These are phyloP conservation scores for Tyrannus savana DNA, from an alignment of 2,113 vertebrate genomes.

Conservation along the genomic window DNA sequence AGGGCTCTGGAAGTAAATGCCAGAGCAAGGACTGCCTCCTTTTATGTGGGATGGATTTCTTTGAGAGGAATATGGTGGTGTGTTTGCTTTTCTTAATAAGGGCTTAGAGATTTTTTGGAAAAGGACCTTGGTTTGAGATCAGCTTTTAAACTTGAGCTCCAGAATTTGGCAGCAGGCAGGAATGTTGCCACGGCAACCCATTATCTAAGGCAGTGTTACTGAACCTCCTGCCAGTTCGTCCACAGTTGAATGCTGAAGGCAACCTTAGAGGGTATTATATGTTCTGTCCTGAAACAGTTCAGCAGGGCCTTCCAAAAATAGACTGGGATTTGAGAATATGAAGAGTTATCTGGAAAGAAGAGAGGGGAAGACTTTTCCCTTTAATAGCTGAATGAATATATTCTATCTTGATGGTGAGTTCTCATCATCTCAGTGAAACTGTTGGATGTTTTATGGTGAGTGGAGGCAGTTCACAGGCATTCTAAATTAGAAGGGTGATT, in stretches of 20 bases:
- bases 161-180: constrained; percentile 38
- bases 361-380: not conserved
- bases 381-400: not conserved
- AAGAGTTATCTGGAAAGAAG: not conserved
- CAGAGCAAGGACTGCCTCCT: not conserved
- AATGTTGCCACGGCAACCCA: constrained; percentile 44
- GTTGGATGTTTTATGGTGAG: rapidly evolving
- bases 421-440: not conserved
- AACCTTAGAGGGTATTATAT: not conserved
- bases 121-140: constrained; percentile 20
- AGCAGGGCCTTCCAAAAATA: not conserved
- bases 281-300: not conserved
- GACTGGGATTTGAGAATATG: not conserved
- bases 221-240: constrained; percentile 30
- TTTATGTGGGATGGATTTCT: not conserved
- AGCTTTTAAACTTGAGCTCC: constrained; percentile 33
- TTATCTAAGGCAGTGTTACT: not conserved
- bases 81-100: not conserved
- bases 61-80: not conserved
- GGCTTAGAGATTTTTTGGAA: constrained; percentile 18
- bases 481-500: not conserved
- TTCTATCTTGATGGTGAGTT: not conserved
- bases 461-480: rapidly evolving
- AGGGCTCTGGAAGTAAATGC: not conserved
- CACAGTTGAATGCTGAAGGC: not conserved